These are phyloP conservation scores for Cyprinodon brontotheroides DNA, from an alignment of 2,113 vertebrate species.

Conservation along the genomic window DNA sequence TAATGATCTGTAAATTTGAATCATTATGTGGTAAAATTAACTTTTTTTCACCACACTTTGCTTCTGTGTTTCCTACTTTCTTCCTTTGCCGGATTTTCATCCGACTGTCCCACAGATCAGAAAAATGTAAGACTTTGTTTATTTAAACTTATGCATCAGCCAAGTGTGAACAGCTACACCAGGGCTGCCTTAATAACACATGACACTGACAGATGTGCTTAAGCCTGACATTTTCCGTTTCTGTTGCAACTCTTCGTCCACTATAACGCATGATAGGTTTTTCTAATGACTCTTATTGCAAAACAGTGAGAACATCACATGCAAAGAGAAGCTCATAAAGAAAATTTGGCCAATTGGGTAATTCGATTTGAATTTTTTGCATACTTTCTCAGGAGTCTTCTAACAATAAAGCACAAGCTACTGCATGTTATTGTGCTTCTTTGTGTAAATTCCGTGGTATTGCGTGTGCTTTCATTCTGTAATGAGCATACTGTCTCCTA, in stretches of 20 bases:
- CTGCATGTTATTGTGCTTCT: constrained; percentile 47
- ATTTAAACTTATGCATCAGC: constrained; percentile 63
- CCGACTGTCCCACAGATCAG: constrained; percentile 50
- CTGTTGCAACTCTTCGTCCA: constrained; percentile 10
- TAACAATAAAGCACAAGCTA: constrained; percentile 42
- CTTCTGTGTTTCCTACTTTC: not conserved
- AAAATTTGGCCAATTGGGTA: constrained; percentile 31
- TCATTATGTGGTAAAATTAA: not conserved
- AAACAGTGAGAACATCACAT: constrained; percentile 4
- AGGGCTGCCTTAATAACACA: constrained; percentile 58
- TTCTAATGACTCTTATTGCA: not conserved
- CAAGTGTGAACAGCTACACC: constrained; percentile 61
- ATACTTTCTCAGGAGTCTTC: constrained; percentile 61
- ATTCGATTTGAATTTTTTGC: constrained; percentile 46
- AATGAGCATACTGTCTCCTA: not conserved
- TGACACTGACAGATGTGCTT: constrained; percentile 52
- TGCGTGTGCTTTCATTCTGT: constrained; percentile 8
- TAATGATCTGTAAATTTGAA: not conserved
- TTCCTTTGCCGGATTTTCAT: constrained; percentile 37
- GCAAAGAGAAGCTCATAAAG: constrained; percentile 11
- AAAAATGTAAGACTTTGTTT: constrained; percentile 63
- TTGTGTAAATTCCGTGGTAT: constrained; percentile 22
- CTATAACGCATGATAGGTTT: constrained; percentile 3
- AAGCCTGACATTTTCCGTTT: constrained; percentile 38
- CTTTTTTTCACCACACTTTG: not conserved